A percentile compares a stretch with the other conserved stretches of the same genome.
phyloP scores from a whole-genome alignment of 2,113 vertebrate genomes.

The Nicator chloris region DNA sequence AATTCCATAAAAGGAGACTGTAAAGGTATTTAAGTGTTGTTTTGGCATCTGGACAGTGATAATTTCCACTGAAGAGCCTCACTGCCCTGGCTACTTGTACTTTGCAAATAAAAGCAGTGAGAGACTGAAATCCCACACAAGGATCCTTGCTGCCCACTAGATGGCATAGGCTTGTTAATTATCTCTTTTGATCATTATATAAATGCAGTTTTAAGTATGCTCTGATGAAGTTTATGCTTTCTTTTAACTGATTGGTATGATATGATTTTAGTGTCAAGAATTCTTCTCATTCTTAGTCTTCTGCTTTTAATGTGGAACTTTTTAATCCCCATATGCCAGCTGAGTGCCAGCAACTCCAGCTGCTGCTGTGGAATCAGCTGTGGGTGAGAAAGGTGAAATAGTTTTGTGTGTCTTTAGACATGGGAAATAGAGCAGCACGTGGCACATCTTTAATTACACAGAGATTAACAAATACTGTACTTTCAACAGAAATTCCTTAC shows the following conservation, averaged over 20 bases:
- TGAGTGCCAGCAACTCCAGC: neutral
- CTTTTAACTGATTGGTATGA: neutral
- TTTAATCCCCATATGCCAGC: neutral
- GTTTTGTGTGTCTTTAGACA: neutral
- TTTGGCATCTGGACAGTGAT: neutral
- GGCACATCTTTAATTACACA: neutral
- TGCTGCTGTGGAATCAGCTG: neutral
- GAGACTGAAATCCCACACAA: neutral
- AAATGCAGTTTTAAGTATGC: neutral
- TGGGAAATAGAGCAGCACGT: neutral
- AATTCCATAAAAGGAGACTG: neutral
- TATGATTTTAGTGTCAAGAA: neutral
- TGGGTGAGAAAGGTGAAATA: neutral
- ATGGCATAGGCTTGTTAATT: slow-evolving; percentile 27
- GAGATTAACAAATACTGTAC: neutral
- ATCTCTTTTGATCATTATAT: neutral
- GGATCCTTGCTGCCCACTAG: slow-evolving; percentile 17
- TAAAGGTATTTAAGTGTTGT: neutral
- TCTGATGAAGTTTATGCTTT: neutral
- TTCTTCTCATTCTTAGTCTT: neutral
- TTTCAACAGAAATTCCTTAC: neutral
- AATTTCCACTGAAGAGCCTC: neutral
- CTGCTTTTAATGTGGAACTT: neutral
- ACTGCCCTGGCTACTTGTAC: neutral
- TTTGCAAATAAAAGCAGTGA: neutral